Conservation (phyloP, 2,888 invertebrate species). For the Lysandra coridon region DNA sequence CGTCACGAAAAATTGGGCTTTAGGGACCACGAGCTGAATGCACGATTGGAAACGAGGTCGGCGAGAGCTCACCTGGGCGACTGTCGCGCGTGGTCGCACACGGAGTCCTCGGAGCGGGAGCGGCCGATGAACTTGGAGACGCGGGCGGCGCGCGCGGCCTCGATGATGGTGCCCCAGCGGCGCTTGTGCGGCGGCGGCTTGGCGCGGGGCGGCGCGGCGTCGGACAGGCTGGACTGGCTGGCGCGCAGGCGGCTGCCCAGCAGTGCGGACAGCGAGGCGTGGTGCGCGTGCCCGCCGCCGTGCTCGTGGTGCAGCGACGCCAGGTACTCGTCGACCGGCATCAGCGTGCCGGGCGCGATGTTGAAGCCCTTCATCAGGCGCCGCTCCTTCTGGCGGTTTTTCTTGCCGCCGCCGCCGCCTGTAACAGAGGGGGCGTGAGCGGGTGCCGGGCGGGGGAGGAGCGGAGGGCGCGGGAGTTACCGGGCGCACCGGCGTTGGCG, state of each 20-base stretch:
- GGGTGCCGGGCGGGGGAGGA: constrained; percentile 25
- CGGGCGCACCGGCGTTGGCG: constrained; percentile 89
- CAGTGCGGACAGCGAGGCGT: constrained; percentile 83
- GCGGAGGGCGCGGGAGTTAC: constrained; percentile 56
- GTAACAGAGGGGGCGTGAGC: constrained; percentile 30
- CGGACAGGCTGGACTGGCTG: constrained; percentile 60
- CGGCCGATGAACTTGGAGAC: constrained; percentile 90
- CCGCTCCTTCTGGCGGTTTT: constrained; percentile 95
- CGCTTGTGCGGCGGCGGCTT: constrained; percentile 84
- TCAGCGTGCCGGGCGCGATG: constrained; percentile 86
- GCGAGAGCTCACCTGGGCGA: constrained; percentile 64
- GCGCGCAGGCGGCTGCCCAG: constrained; percentile 79
- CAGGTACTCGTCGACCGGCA: constrained; percentile 89
- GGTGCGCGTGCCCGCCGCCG: constrained; percentile 59
- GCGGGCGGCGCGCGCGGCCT: constrained; percentile 90
- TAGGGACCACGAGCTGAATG: too few species aligned
- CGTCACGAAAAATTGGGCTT: too few species aligned
- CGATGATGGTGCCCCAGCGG: constrained; percentile 91
- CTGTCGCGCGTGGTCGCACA: constrained; percentile 82
- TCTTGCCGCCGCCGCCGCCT: constrained; percentile 92
- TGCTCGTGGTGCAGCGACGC: constrained; percentile 85
- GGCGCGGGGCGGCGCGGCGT: constrained; percentile 62
- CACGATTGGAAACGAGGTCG: background rate
- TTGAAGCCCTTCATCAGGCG: constrained; percentile 97
- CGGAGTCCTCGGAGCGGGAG: constrained; percentile 90